Conservation (phyloP, 2,797 vertebrate genomes). For the Notolabrus celidotus region DNA sequence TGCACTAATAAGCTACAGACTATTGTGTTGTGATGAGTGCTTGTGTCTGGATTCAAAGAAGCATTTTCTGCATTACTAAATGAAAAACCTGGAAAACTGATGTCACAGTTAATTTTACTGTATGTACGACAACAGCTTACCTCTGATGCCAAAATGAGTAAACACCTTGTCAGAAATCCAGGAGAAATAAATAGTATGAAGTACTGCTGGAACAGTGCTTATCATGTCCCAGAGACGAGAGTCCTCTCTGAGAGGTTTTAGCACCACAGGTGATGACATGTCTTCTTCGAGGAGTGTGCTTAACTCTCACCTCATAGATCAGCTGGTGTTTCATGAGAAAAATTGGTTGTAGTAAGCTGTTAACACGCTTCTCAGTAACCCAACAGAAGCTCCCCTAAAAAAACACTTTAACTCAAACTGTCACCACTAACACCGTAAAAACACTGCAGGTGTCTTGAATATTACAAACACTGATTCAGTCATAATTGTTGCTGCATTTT, state of each 20-base stretch:
- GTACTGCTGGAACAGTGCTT: conserved; percentile 7
- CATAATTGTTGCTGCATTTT: no score
- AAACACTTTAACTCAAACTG: not conserved
- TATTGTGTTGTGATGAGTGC: conserved; percentile 17
- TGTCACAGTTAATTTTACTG: no score
- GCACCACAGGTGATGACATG: conserved; percentile 17
- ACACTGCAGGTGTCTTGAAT: not conserved
- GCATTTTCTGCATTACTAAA: not conserved
- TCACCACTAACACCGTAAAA: not conserved
- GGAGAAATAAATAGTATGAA: not conserved
- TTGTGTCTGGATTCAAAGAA: conserved; percentile 30
- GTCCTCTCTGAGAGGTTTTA: conserved; percentile 23
- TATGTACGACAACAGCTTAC: no score
- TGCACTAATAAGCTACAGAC: conserved; percentile 57
- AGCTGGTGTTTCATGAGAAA: not conserved
- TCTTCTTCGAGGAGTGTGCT: conserved; percentile 8
- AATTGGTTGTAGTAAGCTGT: conserved; percentile 6
- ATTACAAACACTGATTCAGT: no score
- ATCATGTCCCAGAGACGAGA: conserved; percentile 25
- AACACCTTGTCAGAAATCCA: not conserved
- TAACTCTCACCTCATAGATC: conserved; percentile 3
- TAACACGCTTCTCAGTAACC: conserved; percentile 15
- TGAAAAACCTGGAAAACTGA: no score
- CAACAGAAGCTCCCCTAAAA: not conserved
- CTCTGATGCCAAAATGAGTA: not conserved